phyloP scores from a whole-genome alignment of 2,797 vertebrate genomes.

The Hyperoplus lanceolatus region DNA sequence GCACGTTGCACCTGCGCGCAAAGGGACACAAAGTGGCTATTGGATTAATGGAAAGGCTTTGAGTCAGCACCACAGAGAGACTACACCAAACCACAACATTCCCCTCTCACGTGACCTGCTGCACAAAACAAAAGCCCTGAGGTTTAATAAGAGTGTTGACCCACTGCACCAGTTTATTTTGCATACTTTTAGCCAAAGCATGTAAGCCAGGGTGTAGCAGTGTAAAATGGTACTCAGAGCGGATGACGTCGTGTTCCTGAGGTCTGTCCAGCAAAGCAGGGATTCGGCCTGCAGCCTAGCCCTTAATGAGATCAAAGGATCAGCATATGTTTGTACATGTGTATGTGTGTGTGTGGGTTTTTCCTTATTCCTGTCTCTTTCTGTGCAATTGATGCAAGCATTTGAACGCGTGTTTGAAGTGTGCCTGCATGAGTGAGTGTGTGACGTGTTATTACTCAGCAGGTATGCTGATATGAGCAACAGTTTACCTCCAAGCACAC shows the following conservation, averaged over 20 bases:
- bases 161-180: constrained; percentile 9
- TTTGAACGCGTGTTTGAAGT: constrained; percentile 13
- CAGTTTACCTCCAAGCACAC: constrained; percentile 63
- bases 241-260: constrained; percentile 58
- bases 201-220: constrained; percentile 36
- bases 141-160: constrained; percentile 3
- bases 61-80: background rate
- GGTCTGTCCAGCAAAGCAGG: constrained; percentile 65
- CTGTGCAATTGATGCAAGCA: constrained; percentile 7
- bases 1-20: constrained; percentile 84
- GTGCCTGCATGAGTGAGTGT: background rate
- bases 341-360: constrained; percentile 18
- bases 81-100: too few species aligned
- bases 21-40: background rate
- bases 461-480: constrained; percentile 61
- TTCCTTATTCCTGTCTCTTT: constrained; percentile 15
- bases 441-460: constrained; percentile 53
- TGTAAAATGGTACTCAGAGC: constrained; percentile 47
- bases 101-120: constrained; percentile 16
- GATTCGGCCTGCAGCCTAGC: constrained; percentile 60
- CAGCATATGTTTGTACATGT: constrained; percentile 40
- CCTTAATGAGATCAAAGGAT: constrained; percentile 81
- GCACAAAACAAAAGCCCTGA: background rate
- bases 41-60: background rate
- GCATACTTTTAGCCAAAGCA: constrained; percentile 27